These are phyloP conservation scores for Dyspetes luteomarginatus DNA, from an alignment of 2,888 invertebrate genomes.

Conservation along the genomic window DNA sequence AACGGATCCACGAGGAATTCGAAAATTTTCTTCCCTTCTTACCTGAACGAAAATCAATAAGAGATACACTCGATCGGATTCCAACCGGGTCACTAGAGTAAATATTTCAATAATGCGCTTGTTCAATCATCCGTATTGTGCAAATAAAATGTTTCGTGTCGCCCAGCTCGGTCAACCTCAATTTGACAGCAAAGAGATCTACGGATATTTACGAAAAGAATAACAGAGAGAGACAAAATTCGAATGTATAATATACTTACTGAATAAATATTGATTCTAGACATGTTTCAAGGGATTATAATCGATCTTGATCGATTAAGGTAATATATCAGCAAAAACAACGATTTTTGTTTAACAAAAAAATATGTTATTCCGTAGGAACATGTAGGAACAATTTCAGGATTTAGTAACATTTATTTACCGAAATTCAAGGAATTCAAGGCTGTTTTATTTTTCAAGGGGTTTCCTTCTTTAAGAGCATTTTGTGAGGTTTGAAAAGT, in stretches of 20 bases:
- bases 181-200: constrained; percentile 34
- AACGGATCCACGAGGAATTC: constrained; percentile 52
- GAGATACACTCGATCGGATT: constrained; percentile 21
- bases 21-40: constrained; percentile 15
- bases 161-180: constrained; percentile 6
- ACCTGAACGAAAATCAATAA: constrained; percentile 23
- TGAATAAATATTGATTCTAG: constrained; percentile 48
- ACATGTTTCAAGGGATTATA: constrained; percentile 42
- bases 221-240: neutral
- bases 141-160: constrained; percentile 41
- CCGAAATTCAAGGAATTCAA: no score
- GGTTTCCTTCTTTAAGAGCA: no score
- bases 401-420: no score
- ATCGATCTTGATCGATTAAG: constrained; percentile 12
- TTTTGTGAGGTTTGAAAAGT: no score
- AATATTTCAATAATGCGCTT: constrained; percentile 22
- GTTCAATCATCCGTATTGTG: constrained; percentile 21
- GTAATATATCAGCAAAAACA: no score
- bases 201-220: neutral
- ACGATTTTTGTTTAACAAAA: no score
- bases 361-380: no score
- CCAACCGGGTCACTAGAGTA: constrained; percentile 6
- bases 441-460: no score
- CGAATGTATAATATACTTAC: neutral
- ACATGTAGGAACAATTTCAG: no score